Evolutionary conservation across 1,140 invertebrate genomes (phyloP).

Genomic region (Drosophila nannoptera): DNA sequence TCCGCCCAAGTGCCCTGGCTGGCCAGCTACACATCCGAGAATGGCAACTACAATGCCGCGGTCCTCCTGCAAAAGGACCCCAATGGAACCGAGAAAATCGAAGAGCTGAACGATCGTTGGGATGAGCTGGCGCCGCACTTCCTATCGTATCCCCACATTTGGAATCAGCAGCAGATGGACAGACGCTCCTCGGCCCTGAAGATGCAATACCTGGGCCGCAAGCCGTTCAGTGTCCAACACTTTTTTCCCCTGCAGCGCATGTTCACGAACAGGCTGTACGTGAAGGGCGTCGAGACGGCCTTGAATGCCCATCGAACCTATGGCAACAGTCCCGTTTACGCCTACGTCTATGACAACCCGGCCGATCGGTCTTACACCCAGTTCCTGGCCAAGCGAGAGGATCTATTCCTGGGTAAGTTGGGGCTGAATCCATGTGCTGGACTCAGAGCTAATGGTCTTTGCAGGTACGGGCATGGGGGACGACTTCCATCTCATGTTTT

Average conservation of each 20-base stretch:
- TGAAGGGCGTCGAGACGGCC: constrained; percentile 29
- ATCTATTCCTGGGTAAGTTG: constrained; percentile 45
- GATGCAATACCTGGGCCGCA: constrained; percentile 4
- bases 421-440: too few species aligned
- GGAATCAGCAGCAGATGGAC: background rate
- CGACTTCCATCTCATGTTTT: constrained; percentile 44
- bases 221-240: constrained; percentile 36
- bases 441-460: background rate
- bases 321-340: constrained; percentile 40
- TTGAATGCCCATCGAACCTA: constrained; percentile 31
- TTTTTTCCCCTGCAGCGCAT: constrained; percentile 45
- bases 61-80: constrained; percentile 25
- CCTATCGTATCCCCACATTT: constrained; percentile 17
- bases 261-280: constrained; percentile 50
- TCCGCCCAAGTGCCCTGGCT: constrained; percentile 81
- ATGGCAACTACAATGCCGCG: constrained; percentile 80
- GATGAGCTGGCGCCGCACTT: constrained; percentile 34
- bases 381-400: constrained; percentile 25
- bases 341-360: constrained; percentile 50
- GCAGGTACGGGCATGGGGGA: constrained; percentile 51
- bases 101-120: constrained; percentile 26
- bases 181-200: background rate
- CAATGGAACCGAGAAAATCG: constrained; percentile 23
- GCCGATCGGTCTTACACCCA: constrained; percentile 17
- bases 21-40: constrained; percentile 79